phyloP scores from a whole-genome alignment of 2,113 vertebrate genomes.

The Macquaria australasica region DNA sequence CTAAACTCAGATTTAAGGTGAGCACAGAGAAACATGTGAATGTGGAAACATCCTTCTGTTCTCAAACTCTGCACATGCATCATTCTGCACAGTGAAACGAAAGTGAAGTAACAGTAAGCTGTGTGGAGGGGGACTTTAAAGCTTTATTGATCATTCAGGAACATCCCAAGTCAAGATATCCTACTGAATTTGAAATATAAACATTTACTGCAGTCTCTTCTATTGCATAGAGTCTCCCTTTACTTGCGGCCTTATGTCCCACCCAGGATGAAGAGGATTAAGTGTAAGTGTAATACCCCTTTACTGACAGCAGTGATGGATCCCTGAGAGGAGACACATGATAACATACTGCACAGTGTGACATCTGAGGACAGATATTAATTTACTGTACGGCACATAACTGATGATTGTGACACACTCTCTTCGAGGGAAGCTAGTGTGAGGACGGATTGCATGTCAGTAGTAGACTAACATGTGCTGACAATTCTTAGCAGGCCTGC shows the following conservation, averaged over 20 bases:
- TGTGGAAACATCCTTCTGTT: no score
- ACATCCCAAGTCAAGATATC: background rate
- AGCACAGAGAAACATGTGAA: background rate
- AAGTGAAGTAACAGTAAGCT: background rate
- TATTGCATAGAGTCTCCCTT: background rate
- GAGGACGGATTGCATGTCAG: background rate
- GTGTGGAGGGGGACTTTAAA: constrained; percentile 2
- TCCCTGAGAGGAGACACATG: background rate
- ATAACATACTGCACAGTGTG: background rate
- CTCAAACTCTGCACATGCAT: background rate
- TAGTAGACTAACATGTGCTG: background rate
- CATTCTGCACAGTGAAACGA: background rate
- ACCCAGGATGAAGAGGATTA: no score
- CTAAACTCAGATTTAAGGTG: background rate
- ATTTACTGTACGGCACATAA: background rate
- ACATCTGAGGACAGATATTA: background rate
- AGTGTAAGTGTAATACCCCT: no score
- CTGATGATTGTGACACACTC: background rate
- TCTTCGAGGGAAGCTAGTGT: background rate
- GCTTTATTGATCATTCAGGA: background rate
- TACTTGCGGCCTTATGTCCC: background rate
- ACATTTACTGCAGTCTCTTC: background rate
- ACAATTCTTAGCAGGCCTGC: background rate
- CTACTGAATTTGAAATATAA: background rate
- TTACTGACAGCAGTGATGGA: background rate